Evolutionary conservation across 2,888 invertebrate species (phyloP), one percentile per base, ranked within the genome.

Genomic region (Rhingia rostrata): DNA sequence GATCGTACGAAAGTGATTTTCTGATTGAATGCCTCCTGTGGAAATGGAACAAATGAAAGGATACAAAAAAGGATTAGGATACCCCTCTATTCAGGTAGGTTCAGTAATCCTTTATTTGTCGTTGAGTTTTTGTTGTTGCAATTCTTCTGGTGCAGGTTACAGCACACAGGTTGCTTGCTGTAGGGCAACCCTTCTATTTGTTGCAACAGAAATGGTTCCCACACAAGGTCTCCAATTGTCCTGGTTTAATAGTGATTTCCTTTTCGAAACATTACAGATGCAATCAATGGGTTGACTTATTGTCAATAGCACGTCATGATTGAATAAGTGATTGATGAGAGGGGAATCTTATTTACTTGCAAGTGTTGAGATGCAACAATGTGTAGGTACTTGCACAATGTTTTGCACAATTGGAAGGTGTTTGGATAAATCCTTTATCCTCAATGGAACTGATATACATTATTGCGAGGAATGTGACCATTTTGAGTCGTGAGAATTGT

Each of bases 351-450:
- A 60, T 45, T 37, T 41, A 5, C 33, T 14, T 4, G 10, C 22
- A 30, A 9, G 22, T 49, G 6, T 10, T 49, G 22, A 4, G 10
- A 22, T 22, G 22, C 22, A 22, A 22, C n/a, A n/a, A 5, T 45
- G 12, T 49, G 51, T 22, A 22, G 22, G 22, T 56, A 63, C 77
- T 78, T 78, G 56, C 69, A 63, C 63, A 63, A 63, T 60, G 56
- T 41, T 78, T 78, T 22, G 47, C 77, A 77, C 67, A 78, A 53
- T 69, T 63, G 63, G 14, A 60, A 70, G 54, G 54, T 69, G 70
- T 78, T 56, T 32, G 41, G 37, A 66, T 33, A 35, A 51, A 51
- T 51, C 37, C 12, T 45, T 64, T 60, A 33, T 35, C 41, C 14
- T 35, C 12, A 22, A 10, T 6, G 9, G 51, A n/a, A 53, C 33